Evolutionary conservation across 2,888 invertebrate genomes (phyloP), one percentile per base, ranked within the genome.

Genomic region (Ormyrus labotus): DNA sequence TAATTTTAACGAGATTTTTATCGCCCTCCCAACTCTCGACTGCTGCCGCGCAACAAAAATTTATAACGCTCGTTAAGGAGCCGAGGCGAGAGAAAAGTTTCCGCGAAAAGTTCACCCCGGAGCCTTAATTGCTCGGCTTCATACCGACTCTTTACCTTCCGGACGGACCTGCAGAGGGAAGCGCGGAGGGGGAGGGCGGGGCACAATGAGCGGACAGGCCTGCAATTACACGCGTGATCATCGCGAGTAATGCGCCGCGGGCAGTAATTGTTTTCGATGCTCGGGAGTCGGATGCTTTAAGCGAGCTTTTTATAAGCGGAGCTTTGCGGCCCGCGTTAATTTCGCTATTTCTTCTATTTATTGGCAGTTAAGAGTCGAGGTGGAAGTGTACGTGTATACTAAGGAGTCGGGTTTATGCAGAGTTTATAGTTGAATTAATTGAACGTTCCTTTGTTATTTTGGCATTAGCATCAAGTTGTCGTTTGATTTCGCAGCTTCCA

Each of bases 1-100:
- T 88, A 88, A 87, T 88, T 88, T 87, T 87, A 87, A 87, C 87
- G 87, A 87, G 87, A 87, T 86, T 88, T 88, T 88, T 88, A 88
- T 88, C 87, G 84, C 79, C 9, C 64, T 60, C 13, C 80, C 80
- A 73, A 81, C 81, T 78, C 48, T 75, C 71, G 79, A 83, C 82
- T 83, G 82, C 83, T 69, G 80, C 47, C 61, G 87, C 83, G 86
- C 86, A 87, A 87, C 87, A 87, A 87, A 87, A 88, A 88, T 88
- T 87, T 88, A 87, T 88, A 88, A 86, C 85, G 85, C 88, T 88
- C 88, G 87, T 88, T 87, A 89, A 88, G 84, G 61, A 65, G 50
- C 72, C 19, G 51, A 0, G n/a, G 58, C 57, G 74, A 53, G 47
- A 72, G 76, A 51, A 68, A 71, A 79, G 74, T 86, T 86, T 82